Conservation (phyloP, 2,888 invertebrate species). For the Erannis defoliaria region DNA sequence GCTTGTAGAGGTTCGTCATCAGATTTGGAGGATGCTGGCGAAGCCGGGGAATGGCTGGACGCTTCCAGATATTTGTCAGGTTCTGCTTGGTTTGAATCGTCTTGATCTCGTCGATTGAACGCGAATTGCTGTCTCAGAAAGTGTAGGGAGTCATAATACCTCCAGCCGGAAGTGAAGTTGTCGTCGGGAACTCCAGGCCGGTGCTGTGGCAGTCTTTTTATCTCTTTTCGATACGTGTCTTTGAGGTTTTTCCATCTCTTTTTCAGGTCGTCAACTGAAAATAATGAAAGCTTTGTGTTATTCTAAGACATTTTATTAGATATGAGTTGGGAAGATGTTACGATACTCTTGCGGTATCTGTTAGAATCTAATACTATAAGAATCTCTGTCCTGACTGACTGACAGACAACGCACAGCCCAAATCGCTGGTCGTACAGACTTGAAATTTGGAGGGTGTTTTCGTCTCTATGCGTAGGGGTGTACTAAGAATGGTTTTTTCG, state of each 20-base stretch:
- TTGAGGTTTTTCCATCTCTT: slow-evolving; percentile 52
- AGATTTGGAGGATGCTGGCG: slow-evolving; percentile 20
- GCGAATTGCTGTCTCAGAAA: slow-evolving; percentile 44
- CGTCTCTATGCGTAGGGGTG: no score
- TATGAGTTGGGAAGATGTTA: no score
- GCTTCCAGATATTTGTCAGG: slow-evolving; percentile 22
- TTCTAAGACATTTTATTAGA: no score
- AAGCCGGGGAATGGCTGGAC: slow-evolving; percentile 20
- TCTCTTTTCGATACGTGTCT: slow-evolving; percentile 49
- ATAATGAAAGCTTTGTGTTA: slow-evolving; percentile 4
- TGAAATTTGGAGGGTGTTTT: no score
- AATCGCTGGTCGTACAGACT: no score
- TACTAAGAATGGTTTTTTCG: no score
- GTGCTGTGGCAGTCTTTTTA: slow-evolving; percentile 43
- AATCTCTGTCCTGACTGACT: no score
- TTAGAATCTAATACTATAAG: no score
- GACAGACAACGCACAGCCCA: no score
- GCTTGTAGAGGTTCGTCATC: slow-evolving; percentile 11
- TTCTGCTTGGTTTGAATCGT: background rate
- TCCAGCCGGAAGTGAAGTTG: slow-evolving; percentile 40
- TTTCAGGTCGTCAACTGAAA: slow-evolving; percentile 46
- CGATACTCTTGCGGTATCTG: no score
- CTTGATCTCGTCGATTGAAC: background rate
- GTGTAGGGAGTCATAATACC: slow-evolving; percentile 38
- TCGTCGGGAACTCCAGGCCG: slow-evolving; percentile 35